Conservation (phyloP, 2,888 invertebrate genomes). For the Thera obeliscata region DNA sequence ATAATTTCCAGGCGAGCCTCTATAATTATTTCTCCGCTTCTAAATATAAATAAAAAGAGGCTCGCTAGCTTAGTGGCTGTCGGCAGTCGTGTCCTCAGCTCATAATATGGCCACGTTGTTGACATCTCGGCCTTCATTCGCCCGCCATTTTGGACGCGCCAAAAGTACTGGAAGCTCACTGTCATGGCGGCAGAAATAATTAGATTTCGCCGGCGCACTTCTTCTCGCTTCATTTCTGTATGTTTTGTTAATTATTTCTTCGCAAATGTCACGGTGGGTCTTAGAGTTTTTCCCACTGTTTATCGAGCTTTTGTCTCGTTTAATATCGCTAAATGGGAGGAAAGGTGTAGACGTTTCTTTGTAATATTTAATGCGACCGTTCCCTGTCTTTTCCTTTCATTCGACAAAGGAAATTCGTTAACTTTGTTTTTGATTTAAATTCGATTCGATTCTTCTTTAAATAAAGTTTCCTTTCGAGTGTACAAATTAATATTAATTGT, state of each 20-base stretch:
- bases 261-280: conserved; percentile 57
- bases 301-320: conserved; percentile 54
- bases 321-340: conserved; percentile 54
- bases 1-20: conserved; percentile 61
- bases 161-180: conserved; percentile 76
- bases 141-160: conserved; percentile 67
- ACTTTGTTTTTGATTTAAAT: conserved; percentile 39
- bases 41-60: conserved; percentile 65
- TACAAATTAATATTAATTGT: conserved; percentile 82
- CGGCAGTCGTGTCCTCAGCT: conserved; percentile 70
- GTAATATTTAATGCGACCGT: conserved; percentile 54
- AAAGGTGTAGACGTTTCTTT: conserved; percentile 55
- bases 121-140: conserved; percentile 65
- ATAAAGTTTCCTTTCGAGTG: conserved; percentile 46
- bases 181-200: conserved; percentile 81
- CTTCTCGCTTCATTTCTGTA: conserved; percentile 77
- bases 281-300: conserved; percentile 47
- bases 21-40: conserved; percentile 67
- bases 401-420: conserved; percentile 32
- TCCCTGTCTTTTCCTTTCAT: conserved; percentile 41
- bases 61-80: conserved; percentile 75
- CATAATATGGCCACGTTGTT: conserved; percentile 74
- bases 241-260: conserved; percentile 81
- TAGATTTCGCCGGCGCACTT: conserved; percentile 73
- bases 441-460: conserved; percentile 35